Evolutionary conservation across 1,140 invertebrate genomes (phyloP).

Genomic region (Drosophila nigromelanica): DNA sequence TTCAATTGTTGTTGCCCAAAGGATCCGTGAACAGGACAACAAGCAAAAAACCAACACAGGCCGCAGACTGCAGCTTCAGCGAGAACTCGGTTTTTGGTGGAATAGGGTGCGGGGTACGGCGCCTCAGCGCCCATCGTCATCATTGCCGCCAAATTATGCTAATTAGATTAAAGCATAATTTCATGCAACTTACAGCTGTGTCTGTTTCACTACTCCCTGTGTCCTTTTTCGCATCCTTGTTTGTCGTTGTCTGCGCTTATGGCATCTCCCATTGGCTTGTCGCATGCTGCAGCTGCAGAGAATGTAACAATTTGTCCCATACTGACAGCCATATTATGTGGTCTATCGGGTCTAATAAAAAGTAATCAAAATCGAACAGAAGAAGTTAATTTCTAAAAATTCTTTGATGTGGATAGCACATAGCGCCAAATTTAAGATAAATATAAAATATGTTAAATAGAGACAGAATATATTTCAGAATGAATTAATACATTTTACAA

Average conservation of each 20-base stretch:
- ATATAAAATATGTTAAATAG: too few species aligned
- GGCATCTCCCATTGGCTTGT: constrained; percentile 18
- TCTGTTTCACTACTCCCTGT: constrained; percentile 22
- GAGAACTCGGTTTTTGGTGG: neutral
- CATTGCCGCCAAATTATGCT: constrained; percentile 77
- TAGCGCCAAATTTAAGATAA: too few species aligned
- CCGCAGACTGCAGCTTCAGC: constrained; percentile 34
- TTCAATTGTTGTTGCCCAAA: constrained; percentile 74
- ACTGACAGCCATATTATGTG: constrained; percentile 40
- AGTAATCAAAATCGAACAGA: constrained; percentile 6
- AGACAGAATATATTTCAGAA: too few species aligned
- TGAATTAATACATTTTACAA: too few species aligned
- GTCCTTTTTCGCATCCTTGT: constrained; percentile 41
- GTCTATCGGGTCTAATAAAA: constrained; percentile 29
- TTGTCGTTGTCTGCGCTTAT: constrained; percentile 32
- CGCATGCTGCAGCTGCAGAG: constrained; percentile 30
- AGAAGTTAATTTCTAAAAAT: neutral
- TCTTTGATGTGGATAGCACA: neutral
- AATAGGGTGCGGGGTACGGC: neutral
- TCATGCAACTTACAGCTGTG: constrained; percentile 73
- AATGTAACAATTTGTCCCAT: constrained; percentile 66
- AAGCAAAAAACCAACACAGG: constrained; percentile 35
- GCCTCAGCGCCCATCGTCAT: constrained; percentile 40
- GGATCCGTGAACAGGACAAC: constrained; percentile 51
- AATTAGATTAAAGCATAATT: constrained; percentile 83